Conservation (phyloP, 2,888 invertebrate genomes). For the Agonopterix alstromeriana region DNA sequence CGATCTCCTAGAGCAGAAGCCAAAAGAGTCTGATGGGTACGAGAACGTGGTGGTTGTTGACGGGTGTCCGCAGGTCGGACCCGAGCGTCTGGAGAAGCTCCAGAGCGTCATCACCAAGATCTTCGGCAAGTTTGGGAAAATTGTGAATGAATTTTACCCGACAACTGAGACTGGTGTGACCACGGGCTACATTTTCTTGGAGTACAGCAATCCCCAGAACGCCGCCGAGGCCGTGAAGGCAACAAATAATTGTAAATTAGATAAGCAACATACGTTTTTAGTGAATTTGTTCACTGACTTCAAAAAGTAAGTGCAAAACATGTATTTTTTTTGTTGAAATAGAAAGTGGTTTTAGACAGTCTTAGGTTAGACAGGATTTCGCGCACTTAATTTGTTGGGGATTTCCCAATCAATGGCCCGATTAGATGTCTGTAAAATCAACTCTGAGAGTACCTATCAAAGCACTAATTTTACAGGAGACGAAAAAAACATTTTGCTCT, state of each 20-base stretch:
- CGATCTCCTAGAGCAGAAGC: conserved; percentile 92
- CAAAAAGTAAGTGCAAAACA: conserved; percentile 82
- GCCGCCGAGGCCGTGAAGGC: conserved; percentile 93
- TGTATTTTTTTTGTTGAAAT: neutral
- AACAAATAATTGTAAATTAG: conserved; percentile 94
- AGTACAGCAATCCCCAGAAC: conserved; percentile 88
- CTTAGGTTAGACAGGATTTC: too few species aligned
- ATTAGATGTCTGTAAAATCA: too few species aligned
- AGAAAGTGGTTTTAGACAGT: conserved; percentile 1
- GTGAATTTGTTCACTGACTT: conserved; percentile 97
- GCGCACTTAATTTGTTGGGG: too few species aligned
- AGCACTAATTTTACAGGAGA: too few species aligned
- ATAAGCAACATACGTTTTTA: conserved; percentile 95
- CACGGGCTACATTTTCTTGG: conserved; percentile 95
- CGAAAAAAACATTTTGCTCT: too few species aligned
- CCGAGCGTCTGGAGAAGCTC: conserved; percentile 93
- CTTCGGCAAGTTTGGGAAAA: conserved; percentile 89
- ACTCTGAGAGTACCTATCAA: too few species aligned
- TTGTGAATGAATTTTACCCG: conserved; percentile 94
- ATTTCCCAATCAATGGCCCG: too few species aligned
- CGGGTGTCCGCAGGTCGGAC: conserved; percentile 96
- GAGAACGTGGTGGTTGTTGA: conserved; percentile 98
- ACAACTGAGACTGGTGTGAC: conserved; percentile 88
- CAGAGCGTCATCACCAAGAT: conserved; percentile 94
- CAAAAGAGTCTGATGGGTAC: conserved; percentile 96